Evolutionary conservation across 2,797 vertebrate genomes (phyloP).

Genomic region (Crax fasciolata): DNA sequence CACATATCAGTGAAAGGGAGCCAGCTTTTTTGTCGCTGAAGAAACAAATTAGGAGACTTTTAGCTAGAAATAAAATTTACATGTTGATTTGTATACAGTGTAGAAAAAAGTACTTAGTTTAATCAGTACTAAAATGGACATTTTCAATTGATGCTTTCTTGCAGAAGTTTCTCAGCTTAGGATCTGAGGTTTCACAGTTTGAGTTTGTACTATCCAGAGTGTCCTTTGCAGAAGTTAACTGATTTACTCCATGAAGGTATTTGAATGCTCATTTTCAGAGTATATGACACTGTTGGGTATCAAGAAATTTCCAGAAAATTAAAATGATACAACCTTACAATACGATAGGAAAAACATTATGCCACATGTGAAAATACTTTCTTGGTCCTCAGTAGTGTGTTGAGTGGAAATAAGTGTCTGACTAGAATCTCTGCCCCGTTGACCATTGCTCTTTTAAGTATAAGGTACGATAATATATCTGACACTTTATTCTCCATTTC

Average conservation of each 20-base stretch:
- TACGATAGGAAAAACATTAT: neutral
- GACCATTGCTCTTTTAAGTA: neutral
- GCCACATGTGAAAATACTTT: neutral
- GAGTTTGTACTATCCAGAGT: neutral
- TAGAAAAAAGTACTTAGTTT: neutral
- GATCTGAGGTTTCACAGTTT: neutral
- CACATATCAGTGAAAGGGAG: constrained; percentile 90
- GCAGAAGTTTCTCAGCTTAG: neutral
- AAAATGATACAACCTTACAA: neutral
- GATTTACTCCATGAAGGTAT: neutral
- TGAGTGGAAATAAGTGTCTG: neutral
- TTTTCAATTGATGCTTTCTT: neutral
- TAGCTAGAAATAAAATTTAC: constrained; percentile 30
- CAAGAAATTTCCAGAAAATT: neutral
- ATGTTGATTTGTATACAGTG: neutral
- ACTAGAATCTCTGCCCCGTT: neutral
- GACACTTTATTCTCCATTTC: constrained; percentile 5
- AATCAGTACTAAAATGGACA: neutral
- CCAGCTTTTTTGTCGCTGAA: constrained; percentile 89
- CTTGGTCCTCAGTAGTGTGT: neutral
- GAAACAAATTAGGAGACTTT: constrained; percentile 62
- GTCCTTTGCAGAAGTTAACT: neutral
- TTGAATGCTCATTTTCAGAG: neutral
- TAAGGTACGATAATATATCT: neutral
- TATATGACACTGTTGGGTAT: neutral